These are phyloP conservation scores for Cepphus grylle DNA, from an alignment of 2,113 vertebrate species.

Conservation along the genomic window DNA sequence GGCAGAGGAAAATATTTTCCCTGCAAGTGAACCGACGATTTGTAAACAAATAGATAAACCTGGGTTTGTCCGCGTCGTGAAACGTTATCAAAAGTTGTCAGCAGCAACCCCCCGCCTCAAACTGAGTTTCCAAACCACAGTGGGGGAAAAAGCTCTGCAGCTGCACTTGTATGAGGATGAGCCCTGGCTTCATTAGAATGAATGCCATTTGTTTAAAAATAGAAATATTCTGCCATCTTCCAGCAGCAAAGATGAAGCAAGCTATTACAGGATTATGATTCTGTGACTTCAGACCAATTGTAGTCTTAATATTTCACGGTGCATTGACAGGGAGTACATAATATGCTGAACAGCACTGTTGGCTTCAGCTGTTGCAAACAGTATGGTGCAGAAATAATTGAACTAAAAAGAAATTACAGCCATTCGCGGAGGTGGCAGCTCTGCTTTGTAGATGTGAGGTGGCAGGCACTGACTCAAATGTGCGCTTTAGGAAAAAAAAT, in stretches of 20 bases:
- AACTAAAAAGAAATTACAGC: conserved; percentile 34
- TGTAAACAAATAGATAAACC: neutral
- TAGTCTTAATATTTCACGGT: conserved; percentile 51
- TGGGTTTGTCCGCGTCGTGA: neutral
- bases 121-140: neutral
- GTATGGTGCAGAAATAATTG: conserved; percentile 53
- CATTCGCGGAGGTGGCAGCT: neutral
- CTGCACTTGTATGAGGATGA: neutral
- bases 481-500: neutral
- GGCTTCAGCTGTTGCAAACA: conserved; percentile 46
- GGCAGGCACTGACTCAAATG: neutral
- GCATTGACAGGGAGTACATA: neutral
- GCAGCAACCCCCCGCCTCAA: neutral
- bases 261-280: conserved; percentile 44
- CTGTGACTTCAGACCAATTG: conserved; percentile 53
- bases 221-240: conserved; percentile 59
- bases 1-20: neutral
- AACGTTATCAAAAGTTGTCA: neutral
- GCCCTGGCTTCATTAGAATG: conserved; percentile 34
- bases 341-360: neutral
- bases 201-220: conserved; percentile 63
- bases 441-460: neutral
- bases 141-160: neutral
- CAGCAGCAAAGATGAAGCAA: conserved; percentile 47
- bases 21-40: neutral